phyloP scores from a whole-genome alignment of 2,113 vertebrate species.

The Elanus axillaris region DNA sequence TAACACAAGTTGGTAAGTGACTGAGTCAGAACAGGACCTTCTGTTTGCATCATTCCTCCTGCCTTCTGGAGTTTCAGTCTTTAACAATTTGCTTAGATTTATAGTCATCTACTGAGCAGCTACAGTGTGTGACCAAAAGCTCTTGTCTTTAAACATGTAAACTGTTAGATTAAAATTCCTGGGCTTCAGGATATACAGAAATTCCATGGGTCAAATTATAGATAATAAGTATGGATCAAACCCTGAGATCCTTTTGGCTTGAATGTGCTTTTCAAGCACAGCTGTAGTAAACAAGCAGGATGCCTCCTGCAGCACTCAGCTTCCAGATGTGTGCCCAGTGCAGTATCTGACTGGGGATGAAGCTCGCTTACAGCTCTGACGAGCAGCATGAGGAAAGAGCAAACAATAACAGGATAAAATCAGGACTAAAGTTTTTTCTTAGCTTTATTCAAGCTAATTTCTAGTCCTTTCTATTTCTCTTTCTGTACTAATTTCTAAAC shows the following conservation, averaged over 20 bases:
- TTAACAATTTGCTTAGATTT: conserved; percentile 13
- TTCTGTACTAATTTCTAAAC: neutral
- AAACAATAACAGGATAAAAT: neutral
- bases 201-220: neutral
- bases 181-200: neutral
- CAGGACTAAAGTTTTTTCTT: neutral
- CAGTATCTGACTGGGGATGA: neutral
- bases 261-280: neutral
- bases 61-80: conserved; percentile 39
- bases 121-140: neutral
- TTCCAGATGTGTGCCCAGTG: neutral
- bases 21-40: conserved; percentile 63
- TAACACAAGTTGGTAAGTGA: conserved; percentile 41
- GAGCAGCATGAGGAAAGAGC: neutral
- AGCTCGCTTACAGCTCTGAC: neutral
- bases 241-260: neutral
- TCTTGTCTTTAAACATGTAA: neutral
- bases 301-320: neutral
- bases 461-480: neutral
- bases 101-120: neutral
- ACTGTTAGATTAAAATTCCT: conserved; percentile 19
- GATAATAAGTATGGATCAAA: neutral
- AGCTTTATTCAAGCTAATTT: neutral
- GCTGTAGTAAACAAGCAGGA: neutral
- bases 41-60: conserved; percentile 50